Evolutionary conservation across 2,797 vertebrate genomes (phyloP), one percentile per base, ranked within the genome.

Genomic region (Oreortyx pictus): DNA sequence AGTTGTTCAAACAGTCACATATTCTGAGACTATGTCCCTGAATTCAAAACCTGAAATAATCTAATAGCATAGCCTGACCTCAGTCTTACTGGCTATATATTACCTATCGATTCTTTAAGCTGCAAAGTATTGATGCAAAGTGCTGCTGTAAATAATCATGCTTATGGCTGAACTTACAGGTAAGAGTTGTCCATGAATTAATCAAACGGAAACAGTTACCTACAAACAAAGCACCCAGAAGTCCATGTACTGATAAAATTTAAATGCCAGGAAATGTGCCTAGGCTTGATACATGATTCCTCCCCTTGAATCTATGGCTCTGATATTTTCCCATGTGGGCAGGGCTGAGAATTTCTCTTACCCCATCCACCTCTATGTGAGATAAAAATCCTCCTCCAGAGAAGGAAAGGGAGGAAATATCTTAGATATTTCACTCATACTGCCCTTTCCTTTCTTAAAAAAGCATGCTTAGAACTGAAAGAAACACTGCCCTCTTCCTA

Each of bases 401-500:
- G 68, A 23, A 64, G 29, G 39, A 31, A 41, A 41, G 39, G 15
- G 27, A 64, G 39, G 27, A 43, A 88, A 14, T 39, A 37, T 66
- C 65, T 82, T 19, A n/a, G 35, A 6, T 75, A 70, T 44, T 88
- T 73, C 66, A 17, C 39, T 80, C 35, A 19, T 44, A 43, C 22
- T 94, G 90, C 82, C 92, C 87, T 77, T 92, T 89, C 49, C 65
- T 82, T 67, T 77, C 88, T 82, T 68, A 70, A 56, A 74, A 89
- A 90, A 74, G 15, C 41, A 75, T 59, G 37, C 39, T 64, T 47
- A 52, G 86, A 93, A 82, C 35, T 37, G 35, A 72, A 90, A 92
- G 83, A 94, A 94, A 89, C 59, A 90, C 82, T 94, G 88, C 84
- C 89, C 92, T 90, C 88, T 94, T 90, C 59, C 90, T 81, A 72